Percentiles rank a stretch among this genome's conserved stretches.
phyloP scores from a whole-genome alignment of 2,113 vertebrate genomes.

The Cygnus buccinator region DNA sequence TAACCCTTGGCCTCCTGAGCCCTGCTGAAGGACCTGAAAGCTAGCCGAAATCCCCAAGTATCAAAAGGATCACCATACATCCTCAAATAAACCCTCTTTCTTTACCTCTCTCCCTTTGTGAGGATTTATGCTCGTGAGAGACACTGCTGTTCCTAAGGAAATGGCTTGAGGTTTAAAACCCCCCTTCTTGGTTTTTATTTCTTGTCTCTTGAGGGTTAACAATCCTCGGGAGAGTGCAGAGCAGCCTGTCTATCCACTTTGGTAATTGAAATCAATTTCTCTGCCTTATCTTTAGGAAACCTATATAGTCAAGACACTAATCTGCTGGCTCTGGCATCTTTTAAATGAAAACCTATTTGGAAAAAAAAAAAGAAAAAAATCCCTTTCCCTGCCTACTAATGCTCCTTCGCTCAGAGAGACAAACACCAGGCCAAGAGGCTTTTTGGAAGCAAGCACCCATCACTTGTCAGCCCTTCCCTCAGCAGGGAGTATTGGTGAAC shows the following conservation, averaged over 20 bases:
- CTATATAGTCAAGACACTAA: slow-evolving; percentile 82
- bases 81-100: slow-evolving; percentile 59
- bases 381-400: not conserved
- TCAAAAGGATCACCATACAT: slow-evolving; percentile 62
- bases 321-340: slow-evolving; percentile 76
- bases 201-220: slow-evolving; percentile 73
- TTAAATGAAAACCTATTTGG: slow-evolving; percentile 75
- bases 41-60: slow-evolving; percentile 57
- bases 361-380: not conserved
- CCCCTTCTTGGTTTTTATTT: not conserved
- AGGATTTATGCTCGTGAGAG: slow-evolving; percentile 14
- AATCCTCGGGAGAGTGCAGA: slow-evolving; percentile 6
- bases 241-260: slow-evolving; percentile 77
- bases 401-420: not conserved
- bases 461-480: not conserved
- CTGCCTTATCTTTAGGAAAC: slow-evolving; percentile 84
- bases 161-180: not conserved
- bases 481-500: not conserved
- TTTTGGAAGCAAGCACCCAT: not conserved
- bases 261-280: slow-evolving; percentile 88
- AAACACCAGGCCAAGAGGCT: not conserved
- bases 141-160: slow-evolving; percentile 8
- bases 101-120: slow-evolving; percentile 38
- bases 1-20: slow-evolving; percentile 56
- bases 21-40: not conserved